Conservation (phyloP, 1,140 invertebrate genomes). For the Leptopilina boulardi region DNA sequence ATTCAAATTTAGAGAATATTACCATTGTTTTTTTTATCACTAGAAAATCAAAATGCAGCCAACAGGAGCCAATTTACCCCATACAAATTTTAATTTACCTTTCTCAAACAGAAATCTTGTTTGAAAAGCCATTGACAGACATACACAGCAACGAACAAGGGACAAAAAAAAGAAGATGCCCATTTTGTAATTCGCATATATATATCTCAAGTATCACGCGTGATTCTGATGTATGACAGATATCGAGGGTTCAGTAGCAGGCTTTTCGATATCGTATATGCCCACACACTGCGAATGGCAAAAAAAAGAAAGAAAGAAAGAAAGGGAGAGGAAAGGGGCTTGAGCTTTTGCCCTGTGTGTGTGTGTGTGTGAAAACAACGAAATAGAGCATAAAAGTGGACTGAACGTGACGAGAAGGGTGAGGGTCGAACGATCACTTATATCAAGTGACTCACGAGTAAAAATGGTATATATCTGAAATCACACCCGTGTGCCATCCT, state of each 20-base stretch:
- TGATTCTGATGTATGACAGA: constrained; percentile 9
- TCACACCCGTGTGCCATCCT: constrained; percentile 11
- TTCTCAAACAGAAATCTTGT: constrained; percentile 4
- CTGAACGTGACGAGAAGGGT: constrained; percentile 12
- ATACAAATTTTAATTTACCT: neutral
- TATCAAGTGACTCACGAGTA: constrained; percentile 7
- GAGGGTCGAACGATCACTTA: neutral
- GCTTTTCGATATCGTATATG: neutral
- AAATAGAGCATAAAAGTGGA: constrained; percentile 17
- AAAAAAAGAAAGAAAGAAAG: neutral
- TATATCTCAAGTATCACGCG: constrained; percentile 9
- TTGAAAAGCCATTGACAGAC: neutral
- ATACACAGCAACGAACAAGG: too few species aligned
- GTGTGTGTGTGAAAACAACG: constrained; percentile 8
- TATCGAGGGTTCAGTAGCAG: neutral
- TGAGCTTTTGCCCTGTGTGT: neutral
- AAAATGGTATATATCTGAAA: neutral
- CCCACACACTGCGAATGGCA: constrained; percentile 3
- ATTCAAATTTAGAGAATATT: too few species aligned
- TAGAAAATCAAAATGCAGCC: too few species aligned
- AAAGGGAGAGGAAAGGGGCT: neutral
- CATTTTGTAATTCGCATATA: constrained; percentile 11
- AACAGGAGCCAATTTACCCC: neutral
- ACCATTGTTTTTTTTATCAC: too few species aligned
- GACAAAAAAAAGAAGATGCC: neutral